A percentile compares a stretch with the other conserved stretches of the same genome.
These are phyloP conservation scores for Reticulitermes lucifugus DNA, from an alignment of 2,888 invertebrate genomes.

Conservation along the genomic window DNA sequence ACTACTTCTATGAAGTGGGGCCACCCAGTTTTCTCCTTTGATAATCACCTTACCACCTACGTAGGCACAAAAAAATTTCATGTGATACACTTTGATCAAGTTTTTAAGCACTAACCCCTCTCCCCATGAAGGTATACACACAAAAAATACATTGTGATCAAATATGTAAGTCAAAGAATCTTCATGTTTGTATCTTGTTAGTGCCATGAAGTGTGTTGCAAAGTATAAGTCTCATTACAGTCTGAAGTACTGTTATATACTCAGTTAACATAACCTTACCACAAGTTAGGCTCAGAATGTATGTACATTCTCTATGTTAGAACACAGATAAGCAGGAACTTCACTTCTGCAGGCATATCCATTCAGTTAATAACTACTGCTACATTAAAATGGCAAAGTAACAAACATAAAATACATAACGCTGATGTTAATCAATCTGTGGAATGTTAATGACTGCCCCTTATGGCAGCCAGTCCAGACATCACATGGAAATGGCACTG, in stretches of 20 bases:
- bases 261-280: neutral
- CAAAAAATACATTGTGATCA: neutral
- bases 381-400: neutral
- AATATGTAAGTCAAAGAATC: neutral
- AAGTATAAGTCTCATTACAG: neutral
- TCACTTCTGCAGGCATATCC: neutral
- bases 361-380: neutral
- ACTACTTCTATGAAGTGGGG: no score
- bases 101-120: neutral
- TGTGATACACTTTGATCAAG: neutral
- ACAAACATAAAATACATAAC: neutral
- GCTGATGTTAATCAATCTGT: neutral
- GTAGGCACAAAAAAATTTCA: no score
- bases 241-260: neutral
- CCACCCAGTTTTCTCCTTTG: no score
- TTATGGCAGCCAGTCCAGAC: slow-evolving; percentile 41
- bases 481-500: slow-evolving; percentile 74
- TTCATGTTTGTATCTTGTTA: neutral
- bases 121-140: neutral
- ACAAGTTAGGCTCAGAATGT: neutral
- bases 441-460: slow-evolving; percentile 23
- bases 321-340: neutral
- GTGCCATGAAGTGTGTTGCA: neutral
- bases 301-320: neutral
- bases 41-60: no score